Conservation (phyloP, 2,113 vertebrate species). For the Circaetus cinerascens region DNA sequence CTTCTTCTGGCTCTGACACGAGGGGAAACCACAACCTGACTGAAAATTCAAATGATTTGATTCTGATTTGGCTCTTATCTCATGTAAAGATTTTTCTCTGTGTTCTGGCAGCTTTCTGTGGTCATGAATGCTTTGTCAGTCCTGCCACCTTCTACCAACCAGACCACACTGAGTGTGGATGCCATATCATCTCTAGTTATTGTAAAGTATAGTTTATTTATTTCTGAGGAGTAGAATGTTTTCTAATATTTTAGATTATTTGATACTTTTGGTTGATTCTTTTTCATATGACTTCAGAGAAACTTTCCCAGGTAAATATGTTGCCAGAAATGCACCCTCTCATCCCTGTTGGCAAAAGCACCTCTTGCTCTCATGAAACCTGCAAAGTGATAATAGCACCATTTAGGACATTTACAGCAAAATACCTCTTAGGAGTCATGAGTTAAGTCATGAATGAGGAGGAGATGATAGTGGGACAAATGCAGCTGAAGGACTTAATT, state of each 20-base stretch:
- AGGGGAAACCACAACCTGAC: background rate
- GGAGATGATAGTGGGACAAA: background rate
- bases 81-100: background rate
- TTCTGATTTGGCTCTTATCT: background rate
- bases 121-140: accelerated
- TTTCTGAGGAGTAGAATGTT: background rate
- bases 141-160: background rate
- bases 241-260: background rate
- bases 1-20: background rate
- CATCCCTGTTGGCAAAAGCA: background rate
- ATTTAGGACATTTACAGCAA: slow-evolving; percentile 17
- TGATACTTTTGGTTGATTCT: background rate
- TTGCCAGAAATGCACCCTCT: background rate
- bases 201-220: background rate
- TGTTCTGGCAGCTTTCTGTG: background rate
- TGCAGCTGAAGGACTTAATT: background rate
- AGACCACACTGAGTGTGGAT: background rate
- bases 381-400: background rate
- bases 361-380: background rate
- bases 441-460: slow-evolving; percentile 17
- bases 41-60: background rate
- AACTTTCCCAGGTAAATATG: background rate
- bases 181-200: background rate
- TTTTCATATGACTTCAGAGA: background rate
- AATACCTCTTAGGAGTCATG: background rate